A percentile compares a stretch with the other conserved stretches of the same genome.
phyloP scores from a whole-genome alignment of 2,113 vertebrate genomes.

The Poicephalus meyeri region DNA sequence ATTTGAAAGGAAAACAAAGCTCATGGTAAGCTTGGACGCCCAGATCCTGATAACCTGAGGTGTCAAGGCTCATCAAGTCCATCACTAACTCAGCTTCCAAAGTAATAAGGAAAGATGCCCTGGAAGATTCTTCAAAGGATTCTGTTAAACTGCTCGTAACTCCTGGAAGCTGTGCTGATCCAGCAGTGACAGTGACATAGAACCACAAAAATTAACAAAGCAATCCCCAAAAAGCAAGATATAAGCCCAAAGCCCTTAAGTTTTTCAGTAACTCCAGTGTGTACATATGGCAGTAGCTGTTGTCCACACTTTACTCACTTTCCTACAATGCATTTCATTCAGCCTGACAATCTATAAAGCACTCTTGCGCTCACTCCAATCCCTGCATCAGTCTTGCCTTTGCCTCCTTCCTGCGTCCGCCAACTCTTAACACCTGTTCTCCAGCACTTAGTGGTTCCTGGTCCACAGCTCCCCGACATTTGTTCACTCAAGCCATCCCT shows the following conservation, averaged over 20 bases:
- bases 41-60: not conserved
- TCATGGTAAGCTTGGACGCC: not conserved
- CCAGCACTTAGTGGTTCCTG: not conserved
- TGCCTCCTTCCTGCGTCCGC: not conserved
- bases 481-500: not conserved
- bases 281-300: not conserved
- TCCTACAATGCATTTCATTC: not conserved
- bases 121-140: not conserved
- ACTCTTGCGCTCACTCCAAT: not conserved
- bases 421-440: not conserved
- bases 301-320: not conserved
- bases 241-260: not conserved
- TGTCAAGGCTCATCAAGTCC: not conserved
- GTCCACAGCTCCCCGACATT: not conserved
- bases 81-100: not conserved
- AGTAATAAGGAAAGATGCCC: not conserved
- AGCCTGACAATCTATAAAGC: not conserved
- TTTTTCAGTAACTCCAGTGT: not conserved
- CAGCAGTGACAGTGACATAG: not conserved
- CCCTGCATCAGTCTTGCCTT: not conserved
- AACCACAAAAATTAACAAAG: not conserved
- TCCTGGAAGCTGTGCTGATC: not conserved
- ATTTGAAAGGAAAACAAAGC: not conserved
- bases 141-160: not conserved
- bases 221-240: not conserved